phyloP scores from a whole-genome alignment of 2,797 vertebrate genomes.

The Poecile montanus region DNA sequence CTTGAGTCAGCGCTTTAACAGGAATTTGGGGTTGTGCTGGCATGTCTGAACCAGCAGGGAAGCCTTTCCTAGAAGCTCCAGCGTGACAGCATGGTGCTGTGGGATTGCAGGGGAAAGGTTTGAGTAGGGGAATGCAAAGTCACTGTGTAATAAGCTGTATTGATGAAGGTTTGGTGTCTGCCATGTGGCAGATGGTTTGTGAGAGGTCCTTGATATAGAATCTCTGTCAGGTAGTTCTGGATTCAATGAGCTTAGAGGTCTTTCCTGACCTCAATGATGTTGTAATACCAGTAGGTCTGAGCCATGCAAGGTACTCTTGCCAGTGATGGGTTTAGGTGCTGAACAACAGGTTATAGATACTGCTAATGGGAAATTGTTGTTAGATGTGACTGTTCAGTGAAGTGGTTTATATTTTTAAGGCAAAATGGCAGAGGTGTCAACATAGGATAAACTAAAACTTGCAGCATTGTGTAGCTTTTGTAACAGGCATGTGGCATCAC shows the following conservation, averaged over 20 bases:
- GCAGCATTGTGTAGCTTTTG: not conserved
- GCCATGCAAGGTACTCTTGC: not conserved
- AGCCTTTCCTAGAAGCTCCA: not conserved
- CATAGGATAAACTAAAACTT: not conserved
- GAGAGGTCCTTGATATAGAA: not conserved
- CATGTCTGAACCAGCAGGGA: not conserved
- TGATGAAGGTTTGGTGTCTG: not conserved
- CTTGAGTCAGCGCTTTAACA: not conserved
- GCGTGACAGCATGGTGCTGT: not conserved
- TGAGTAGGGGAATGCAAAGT: not conserved
- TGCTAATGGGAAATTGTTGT: not conserved
- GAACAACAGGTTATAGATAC: not conserved
- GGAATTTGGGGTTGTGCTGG: not conserved
- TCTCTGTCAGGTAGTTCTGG: not conserved
- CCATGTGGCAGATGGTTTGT: fast-evolving
- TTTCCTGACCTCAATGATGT: not conserved
- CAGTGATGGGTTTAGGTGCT: not conserved
- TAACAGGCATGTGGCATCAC: not conserved
- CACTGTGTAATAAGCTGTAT: not conserved
- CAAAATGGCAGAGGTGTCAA: not conserved
- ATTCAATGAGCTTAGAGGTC: not conserved
- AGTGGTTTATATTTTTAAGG: not conserved
- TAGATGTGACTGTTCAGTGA: not conserved
- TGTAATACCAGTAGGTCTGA: not conserved
- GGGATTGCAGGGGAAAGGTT: not conserved